phyloP scores from a whole-genome alignment of 30 jellyfish, hydroid and myxozoan species.

The Pelagia noctiluca region DNA sequence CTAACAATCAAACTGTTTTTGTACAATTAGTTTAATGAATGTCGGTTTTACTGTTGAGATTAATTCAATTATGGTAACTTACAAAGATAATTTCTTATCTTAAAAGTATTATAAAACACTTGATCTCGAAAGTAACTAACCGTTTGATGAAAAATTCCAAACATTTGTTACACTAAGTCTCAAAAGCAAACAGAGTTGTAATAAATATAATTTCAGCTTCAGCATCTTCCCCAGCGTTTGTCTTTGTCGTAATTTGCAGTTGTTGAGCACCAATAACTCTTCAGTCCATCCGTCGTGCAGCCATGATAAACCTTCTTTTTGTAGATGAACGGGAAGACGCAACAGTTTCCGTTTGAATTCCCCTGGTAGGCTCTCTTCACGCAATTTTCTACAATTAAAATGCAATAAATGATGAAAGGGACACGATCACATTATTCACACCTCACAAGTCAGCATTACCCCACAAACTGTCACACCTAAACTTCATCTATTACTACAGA shows the following conservation, averaged over 20 bases:
- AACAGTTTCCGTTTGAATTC: constrained; percentile 88
- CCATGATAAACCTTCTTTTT: constrained; percentile 69
- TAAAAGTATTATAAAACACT: no score
- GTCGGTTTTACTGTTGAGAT: no score
- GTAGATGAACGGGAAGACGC: constrained; percentile 84
- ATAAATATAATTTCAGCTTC: neutral
- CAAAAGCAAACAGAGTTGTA: neutral
- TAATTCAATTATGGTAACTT: no score
- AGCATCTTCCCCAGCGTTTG: constrained; percentile 88
- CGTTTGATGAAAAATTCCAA: no score
- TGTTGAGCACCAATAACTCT: constrained; percentile 82
- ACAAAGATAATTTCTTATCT: no score
- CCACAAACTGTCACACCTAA: neutral
- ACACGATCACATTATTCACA: neutral
- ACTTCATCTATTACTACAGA: neutral
- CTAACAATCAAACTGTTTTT: no score
- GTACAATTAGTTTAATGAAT: no score
- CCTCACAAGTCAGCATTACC: neutral
- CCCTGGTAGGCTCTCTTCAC: constrained; percentile 83
- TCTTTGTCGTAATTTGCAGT: constrained; percentile 83
- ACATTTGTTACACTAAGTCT: no score
- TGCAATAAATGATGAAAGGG: neutral
- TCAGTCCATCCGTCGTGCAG: constrained; percentile 71
- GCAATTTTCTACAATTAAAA: constrained; percentile 66
- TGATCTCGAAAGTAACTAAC: no score